Conservation (phyloP, 2,113 vertebrate genomes). For the Seriola dumerili region DNA sequence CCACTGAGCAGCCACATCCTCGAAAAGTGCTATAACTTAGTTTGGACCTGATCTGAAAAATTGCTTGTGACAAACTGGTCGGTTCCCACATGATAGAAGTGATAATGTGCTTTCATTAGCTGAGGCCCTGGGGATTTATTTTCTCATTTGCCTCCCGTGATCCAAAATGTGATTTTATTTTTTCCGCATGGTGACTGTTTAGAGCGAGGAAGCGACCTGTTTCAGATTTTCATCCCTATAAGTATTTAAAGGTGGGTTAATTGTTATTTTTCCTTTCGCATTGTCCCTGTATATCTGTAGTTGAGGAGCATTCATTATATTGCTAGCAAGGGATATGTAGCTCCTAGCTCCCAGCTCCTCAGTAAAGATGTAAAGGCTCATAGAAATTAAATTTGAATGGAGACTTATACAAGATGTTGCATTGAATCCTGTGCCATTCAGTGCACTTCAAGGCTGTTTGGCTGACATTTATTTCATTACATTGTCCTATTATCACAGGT, state of each 20-base stretch:
- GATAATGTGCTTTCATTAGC: constrained; percentile 66
- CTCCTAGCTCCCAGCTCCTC: not conserved
- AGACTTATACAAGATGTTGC: not conserved
- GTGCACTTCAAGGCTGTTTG: not conserved
- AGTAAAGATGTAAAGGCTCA: not conserved
- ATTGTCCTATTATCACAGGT: constrained; percentile 14
- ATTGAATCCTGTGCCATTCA: not conserved
- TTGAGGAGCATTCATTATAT: not conserved
- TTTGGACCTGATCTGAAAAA: constrained; percentile 24
- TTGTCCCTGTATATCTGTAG: not conserved
- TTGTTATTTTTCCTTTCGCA: not conserved
- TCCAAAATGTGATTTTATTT: constrained; percentile 34
- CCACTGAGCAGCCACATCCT: constrained; percentile 12
- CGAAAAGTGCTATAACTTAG: constrained; percentile 11
- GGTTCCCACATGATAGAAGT: constrained; percentile 36
- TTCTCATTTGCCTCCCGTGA: constrained; percentile 51
- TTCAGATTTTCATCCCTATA: not conserved
- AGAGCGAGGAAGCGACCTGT: constrained; percentile 19
- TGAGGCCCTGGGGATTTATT: constrained; percentile 54
- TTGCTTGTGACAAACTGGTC: constrained; percentile 51
- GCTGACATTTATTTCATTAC: not conserved
- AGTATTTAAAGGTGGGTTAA: constrained; percentile 19
- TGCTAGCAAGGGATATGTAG: not conserved
- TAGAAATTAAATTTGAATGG: not conserved
- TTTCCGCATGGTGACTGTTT: not conserved